These are phyloP conservation scores for Drosophila melanica DNA, from an alignment of 1,140 invertebrate genomes.

Conservation along the genomic window DNA sequence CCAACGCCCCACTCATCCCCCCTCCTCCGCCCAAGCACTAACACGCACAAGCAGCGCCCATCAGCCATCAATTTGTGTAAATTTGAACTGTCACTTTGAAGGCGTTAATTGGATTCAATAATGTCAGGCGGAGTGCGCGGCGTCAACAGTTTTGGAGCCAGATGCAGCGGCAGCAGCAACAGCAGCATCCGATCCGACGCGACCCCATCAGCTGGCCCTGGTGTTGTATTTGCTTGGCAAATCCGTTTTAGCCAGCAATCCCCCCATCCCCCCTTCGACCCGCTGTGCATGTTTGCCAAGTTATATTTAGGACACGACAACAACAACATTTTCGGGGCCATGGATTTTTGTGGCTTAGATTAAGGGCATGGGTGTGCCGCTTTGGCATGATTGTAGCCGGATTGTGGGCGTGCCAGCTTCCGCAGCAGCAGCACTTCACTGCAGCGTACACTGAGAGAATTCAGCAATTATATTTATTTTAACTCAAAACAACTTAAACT, in stretches of 20 bases:
- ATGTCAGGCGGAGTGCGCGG: constrained; percentile 35
- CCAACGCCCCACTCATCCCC: not conserved
- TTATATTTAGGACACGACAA: constrained; percentile 49
- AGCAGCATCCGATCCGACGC: constrained; percentile 5
- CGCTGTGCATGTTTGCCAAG: constrained; percentile 26
- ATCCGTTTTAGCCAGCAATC: constrained; percentile 26
- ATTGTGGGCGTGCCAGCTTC: constrained; percentile 17
- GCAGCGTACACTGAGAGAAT: constrained; percentile 20
- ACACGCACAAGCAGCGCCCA: not conserved
- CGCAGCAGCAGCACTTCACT: constrained; percentile 11
- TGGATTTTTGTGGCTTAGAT: constrained; percentile 44
- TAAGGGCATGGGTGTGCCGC: constrained; percentile 9
- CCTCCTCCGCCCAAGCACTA: not conserved
- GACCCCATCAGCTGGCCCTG: constrained; percentile 10
- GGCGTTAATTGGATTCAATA: constrained; percentile 81
- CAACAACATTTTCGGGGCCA: constrained; percentile 18
- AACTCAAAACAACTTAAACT: no score
- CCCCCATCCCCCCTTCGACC: not conserved
- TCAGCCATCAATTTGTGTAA: constrained; percentile 73
- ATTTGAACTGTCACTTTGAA: constrained; percentile 82
- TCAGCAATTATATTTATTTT: no score
- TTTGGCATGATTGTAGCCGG: constrained; percentile 26
- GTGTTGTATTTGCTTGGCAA: constrained; percentile 21
- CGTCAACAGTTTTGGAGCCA: constrained; percentile 25
- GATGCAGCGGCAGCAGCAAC: constrained; percentile 17